Conservation (phyloP, 2,113 vertebrate species). For the Lutjanus erythropterus region DNA sequence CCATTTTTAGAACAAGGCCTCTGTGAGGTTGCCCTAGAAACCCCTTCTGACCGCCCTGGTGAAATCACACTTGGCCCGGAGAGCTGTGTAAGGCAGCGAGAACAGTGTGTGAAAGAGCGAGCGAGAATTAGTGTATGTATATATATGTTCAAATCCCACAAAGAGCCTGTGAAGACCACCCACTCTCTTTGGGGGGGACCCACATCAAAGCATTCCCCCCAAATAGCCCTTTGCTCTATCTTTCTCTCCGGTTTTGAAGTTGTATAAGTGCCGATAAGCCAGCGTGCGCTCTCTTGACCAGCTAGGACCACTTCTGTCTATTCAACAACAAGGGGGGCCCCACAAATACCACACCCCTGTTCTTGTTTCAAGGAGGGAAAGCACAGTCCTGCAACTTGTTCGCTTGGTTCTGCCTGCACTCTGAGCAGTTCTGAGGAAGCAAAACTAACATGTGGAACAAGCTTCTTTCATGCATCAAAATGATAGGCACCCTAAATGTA, state of each 20-base stretch:
- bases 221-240: slow-evolving; percentile 39
- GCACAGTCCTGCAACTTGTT: slow-evolving; percentile 38
- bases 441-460: too few species aligned
- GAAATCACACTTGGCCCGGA: slow-evolving; percentile 82
- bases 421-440: too few species aligned
- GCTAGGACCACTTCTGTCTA: slow-evolving; percentile 56
- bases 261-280: slow-evolving; percentile 68
- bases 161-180: slow-evolving; percentile 75
- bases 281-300: slow-evolving; percentile 53
- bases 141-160: slow-evolving; percentile 67
- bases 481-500: too few species aligned
- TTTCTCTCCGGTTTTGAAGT: slow-evolving; percentile 51
- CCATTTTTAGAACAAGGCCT: slow-evolving; percentile 85
- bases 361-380: slow-evolving; percentile 57
- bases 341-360: slow-evolving; percentile 54
- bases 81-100: slow-evolving; percentile 51
- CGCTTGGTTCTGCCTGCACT: too few species aligned
- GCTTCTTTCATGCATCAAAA: too few species aligned
- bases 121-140: slow-evolving; percentile 60
- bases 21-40: slow-evolving; percentile 85
- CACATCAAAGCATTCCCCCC: slow-evolving; percentile 74
- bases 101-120: slow-evolving; percentile 63
- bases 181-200: slow-evolving; percentile 66
- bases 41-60: slow-evolving; percentile 80
- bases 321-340: slow-evolving; percentile 54